Evolutionary conservation across 2,797 vertebrate species (phyloP), one percentile per base, ranked within the genome.

Genomic region (Melanogrammus aeglefinus): DNA sequence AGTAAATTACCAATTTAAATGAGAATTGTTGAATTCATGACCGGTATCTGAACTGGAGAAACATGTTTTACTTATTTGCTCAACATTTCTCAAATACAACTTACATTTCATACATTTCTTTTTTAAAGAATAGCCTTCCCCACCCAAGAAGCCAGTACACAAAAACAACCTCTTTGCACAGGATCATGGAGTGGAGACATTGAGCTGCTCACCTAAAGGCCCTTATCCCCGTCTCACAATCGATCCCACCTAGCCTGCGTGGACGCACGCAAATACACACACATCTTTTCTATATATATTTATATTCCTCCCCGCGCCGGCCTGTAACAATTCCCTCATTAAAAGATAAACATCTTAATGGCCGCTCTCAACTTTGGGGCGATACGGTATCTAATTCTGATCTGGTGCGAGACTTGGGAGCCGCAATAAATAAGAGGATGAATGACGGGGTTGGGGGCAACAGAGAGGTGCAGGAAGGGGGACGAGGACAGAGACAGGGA

Each of bases 281-380:
- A 57, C 71, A 57, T 76, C 0, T 14, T 78, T 78, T 82, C 44
- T 81, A 73, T 74, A 73, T 63, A 63, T 63, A 63, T 24, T 63
- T 24, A 8, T 63, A 7, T 63, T 63, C 57, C 66, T 82, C 29
- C 35, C 80, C 84, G 80, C 24, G 69, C 74, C 85, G 89, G 0
- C 92, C 87, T 94, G 90, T 89, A 93, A 95, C 89, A 87, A 76
- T 91, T 90, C 80, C 92, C 89, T 75, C 94, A 90, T 77, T 89
- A 92, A 80, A 86, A 89, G 93, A 90, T 57, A 88, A 80, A 33
- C 88, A 81, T 0, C 91, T 92, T 47, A 92, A 88, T 82, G 74
- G 88, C 82, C 77, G 70, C 86, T 91, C 69, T 90, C 87, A 35
- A 86, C 81, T 3, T 71, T 16, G 69, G 90, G 90, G 78, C 91